Evolutionary conservation across 2,113 vertebrate species (phyloP).

Genomic region (Myotis brandtii): DNA sequence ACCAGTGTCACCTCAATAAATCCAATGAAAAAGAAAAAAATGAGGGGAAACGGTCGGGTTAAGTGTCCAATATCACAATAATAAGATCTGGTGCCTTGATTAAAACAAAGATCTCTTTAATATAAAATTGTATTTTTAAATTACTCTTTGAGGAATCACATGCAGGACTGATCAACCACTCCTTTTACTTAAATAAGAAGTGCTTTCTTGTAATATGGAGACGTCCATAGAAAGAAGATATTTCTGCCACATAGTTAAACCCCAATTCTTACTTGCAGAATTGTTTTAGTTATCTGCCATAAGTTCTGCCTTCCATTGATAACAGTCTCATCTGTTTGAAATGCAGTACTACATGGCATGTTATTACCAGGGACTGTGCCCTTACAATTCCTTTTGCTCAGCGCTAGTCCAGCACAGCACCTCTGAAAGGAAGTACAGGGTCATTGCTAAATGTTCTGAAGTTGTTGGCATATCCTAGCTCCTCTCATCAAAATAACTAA

Average conservation of each 20-base stretch:
- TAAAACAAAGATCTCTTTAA: not conserved
- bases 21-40: not conserved
- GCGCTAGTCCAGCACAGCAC: not conserved
- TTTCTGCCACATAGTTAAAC: not conserved
- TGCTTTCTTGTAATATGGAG: constrained; percentile 18
- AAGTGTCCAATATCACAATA: not conserved
- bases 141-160: constrained; percentile 14
- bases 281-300: not conserved
- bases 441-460: not conserved
- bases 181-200: not conserved
- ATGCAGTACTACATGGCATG: not conserved
- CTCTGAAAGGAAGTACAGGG: not conserved
- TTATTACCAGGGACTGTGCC: not conserved
- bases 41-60: not conserved
- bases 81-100: not conserved
- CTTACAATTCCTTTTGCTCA: not conserved
- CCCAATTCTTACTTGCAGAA: not conserved
- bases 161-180: not conserved
- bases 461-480: not conserved
- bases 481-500: not conserved
- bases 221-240: not conserved
- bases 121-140: constrained; percentile 30
- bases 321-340: not conserved
- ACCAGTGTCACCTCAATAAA: too few relatives aligned
- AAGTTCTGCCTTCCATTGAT: not conserved